Conservation (phyloP, 2,113 vertebrate genomes). For the Orientallactaga bullata region DNA sequence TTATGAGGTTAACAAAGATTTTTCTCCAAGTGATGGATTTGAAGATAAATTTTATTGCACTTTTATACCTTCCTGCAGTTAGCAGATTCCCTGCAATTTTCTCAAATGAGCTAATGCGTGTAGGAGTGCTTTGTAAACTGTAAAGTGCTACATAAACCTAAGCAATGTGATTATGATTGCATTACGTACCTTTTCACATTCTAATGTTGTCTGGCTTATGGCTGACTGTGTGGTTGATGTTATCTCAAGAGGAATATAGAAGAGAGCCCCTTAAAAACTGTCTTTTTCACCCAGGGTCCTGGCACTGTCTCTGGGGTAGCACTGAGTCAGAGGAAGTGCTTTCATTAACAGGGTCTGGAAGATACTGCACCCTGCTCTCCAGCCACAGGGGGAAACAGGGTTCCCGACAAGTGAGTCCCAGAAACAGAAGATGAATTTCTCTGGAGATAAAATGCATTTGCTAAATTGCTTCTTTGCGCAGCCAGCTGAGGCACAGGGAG, state of each 20-base stretch:
- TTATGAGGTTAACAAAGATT: slow-evolving; percentile 11
- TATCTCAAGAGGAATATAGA: slow-evolving; percentile 46
- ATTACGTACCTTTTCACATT: slow-evolving; percentile 31
- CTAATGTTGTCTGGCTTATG: background rate
- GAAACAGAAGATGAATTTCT: slow-evolving; percentile 74
- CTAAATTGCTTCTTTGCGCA: slow-evolving; percentile 76
- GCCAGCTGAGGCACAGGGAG: slow-evolving; percentile 56
- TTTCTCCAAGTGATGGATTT: slow-evolving; percentile 34
- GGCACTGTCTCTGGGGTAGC: slow-evolving; percentile 60
- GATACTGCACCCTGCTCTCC: background rate
- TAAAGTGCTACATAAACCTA: background rate
- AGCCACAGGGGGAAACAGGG: background rate
- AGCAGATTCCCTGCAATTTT: slow-evolving; percentile 62
- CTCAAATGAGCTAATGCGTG: slow-evolving; percentile 18
- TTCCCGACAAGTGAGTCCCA: slow-evolving; percentile 1
- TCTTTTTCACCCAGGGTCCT: background rate
- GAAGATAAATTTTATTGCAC: slow-evolving; percentile 36
- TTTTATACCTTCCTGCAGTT: slow-evolving; percentile 55
- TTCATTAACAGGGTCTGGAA: slow-evolving; percentile 43
- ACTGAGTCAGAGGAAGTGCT: background rate
- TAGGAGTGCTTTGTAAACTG: slow-evolving; percentile 49
- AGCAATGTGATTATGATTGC: background rate
- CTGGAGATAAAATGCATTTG: slow-evolving; percentile 52
- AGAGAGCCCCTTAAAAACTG: background rate
- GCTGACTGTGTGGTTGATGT: slow-evolving; percentile 31